Percentiles rank a stretch among this genome's conserved stretches.
phyloP scores from a whole-genome alignment of 1,140 invertebrate genomes.

The Drosophila sp. region DNA sequence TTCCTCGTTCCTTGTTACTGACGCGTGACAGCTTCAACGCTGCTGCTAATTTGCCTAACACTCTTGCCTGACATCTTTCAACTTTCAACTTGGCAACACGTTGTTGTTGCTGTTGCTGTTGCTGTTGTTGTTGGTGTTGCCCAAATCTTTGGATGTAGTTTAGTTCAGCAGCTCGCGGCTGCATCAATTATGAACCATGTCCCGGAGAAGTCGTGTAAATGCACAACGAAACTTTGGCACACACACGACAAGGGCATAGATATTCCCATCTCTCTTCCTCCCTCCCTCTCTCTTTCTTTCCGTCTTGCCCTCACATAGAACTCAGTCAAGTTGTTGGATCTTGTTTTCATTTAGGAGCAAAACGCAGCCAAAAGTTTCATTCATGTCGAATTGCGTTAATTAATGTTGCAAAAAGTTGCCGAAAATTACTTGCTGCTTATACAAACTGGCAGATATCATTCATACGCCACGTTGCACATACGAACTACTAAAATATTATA shows the following conservation, averaged over 20 bases:
- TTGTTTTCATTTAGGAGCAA: slow-evolving; percentile 46
- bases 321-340: slow-evolving; percentile 62
- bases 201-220: slow-evolving; percentile 57
- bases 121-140: slow-evolving; percentile 15
- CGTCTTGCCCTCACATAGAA: slow-evolving; percentile 63
- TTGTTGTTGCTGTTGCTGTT: slow-evolving; percentile 1
- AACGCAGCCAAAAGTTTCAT: slow-evolving; percentile 39
- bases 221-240: slow-evolving; percentile 62
- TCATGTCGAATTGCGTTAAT: slow-evolving; percentile 62
- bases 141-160: slow-evolving; percentile 36
- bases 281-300: slow-evolving; percentile 7
- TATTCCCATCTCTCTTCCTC: background rate
- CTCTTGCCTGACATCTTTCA: slow-evolving; percentile 65
- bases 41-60: slow-evolving; percentile 72
- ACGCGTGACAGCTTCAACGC: slow-evolving; percentile 64
- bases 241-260: slow-evolving; percentile 14
- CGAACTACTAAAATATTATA: slow-evolving; percentile 50
- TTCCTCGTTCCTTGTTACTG: slow-evolving; percentile 26
- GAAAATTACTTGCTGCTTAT: slow-evolving; percentile 44
- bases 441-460: slow-evolving; percentile 43
- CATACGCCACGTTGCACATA: slow-evolving; percentile 57
- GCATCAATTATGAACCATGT: slow-evolving; percentile 71
- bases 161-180: slow-evolving; percentile 30
- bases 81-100: slow-evolving; percentile 48
- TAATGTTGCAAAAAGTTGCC: slow-evolving; percentile 66